A percentile compares a stretch with the other conserved stretches of the same genome.
Conservation (phyloP, 2,113 vertebrate species). For the Myiozetetes cayanensis region DNA sequence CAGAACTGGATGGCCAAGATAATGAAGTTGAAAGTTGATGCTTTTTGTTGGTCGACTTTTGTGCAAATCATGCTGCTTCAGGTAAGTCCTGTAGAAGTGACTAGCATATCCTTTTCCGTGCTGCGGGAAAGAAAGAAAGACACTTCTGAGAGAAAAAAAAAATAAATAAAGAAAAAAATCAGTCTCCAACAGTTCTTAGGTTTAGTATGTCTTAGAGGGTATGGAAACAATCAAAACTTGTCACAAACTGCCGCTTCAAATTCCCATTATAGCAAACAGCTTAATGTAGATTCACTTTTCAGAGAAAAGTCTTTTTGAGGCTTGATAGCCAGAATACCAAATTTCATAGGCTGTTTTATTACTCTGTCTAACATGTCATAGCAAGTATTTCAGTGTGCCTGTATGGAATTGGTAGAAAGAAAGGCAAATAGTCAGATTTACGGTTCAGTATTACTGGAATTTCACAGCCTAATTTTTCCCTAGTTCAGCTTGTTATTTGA, state of each 20-base stretch:
- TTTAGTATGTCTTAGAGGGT: conserved; percentile 23
- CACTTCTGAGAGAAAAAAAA: conserved; percentile 66
- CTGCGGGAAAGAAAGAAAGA: conserved; percentile 83
- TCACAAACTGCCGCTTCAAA: neutral
- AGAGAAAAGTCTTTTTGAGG: neutral
- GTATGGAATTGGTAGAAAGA: neutral
- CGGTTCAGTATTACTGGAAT: neutral
- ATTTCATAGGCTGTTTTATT: neutral
- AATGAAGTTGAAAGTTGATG: conserved; percentile 91
- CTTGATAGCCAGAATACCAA: conserved; percentile 5
- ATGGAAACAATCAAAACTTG: conserved; percentile 23
- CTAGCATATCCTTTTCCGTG: conserved; percentile 99
- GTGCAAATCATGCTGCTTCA: conserved; percentile 98
- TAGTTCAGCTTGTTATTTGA: neutral
- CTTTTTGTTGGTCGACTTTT: conserved; percentile 88
- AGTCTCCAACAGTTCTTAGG: neutral
- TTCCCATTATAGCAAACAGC: neutral
- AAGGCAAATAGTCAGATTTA: neutral
- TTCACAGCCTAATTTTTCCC: conserved; percentile 9
- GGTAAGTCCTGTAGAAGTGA: conserved; percentile 93
- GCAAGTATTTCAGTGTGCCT: neutral
- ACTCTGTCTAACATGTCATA: neutral
- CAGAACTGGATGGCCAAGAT: conserved; percentile 87
- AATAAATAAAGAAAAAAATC: neutral
- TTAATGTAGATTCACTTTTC: neutral